A percentile compares a stretch with the other conserved stretches of the same genome.
Evolutionary conservation across 2,888 invertebrate genomes (phyloP).

Genomic region (Drepanosiphum platanoidis): DNA sequence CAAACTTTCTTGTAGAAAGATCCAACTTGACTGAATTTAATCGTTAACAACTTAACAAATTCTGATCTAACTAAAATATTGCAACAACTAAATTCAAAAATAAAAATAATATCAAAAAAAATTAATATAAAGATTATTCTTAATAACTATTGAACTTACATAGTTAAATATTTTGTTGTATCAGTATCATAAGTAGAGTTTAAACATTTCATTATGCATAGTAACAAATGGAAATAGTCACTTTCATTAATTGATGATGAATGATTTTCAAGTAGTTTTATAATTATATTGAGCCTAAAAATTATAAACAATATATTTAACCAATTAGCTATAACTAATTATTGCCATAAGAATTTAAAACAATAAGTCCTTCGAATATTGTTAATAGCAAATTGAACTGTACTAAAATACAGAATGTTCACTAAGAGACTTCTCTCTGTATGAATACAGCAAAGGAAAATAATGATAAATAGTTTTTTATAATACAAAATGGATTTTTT

Average conservation of each 20-base stretch:
- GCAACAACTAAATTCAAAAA: conserved; percentile 64
- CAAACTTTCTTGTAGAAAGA: conserved; percentile 67
- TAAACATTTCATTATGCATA: conserved; percentile 67
- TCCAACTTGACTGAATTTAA: conserved; percentile 64
- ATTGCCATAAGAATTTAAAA: no score
- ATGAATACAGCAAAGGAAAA: no score
- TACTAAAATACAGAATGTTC: no score
- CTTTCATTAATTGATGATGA: conserved; percentile 63
- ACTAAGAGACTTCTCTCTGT: no score
- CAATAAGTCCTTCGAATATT: no score
- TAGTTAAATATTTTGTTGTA: conserved; percentile 66
- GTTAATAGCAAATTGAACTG: no score
- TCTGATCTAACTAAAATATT: conserved; percentile 66
- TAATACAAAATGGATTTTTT: no score
- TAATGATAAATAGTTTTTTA: no score
- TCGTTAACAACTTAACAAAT: conserved; percentile 63
- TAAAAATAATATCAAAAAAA: not conserved
- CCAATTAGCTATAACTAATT: conserved; percentile 1
- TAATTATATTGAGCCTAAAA: conserved; percentile 63
- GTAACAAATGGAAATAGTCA: conserved; percentile 67
- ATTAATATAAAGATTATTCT: not conserved
- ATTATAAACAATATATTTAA: conserved; percentile 6
- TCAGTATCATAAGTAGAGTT: conserved; percentile 66
- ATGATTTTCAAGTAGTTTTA: conserved; percentile 58
- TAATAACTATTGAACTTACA: conserved; percentile 60